These are phyloP conservation scores for Ornithoptera priamus DNA, from an alignment of 2,888 invertebrate genomes.

Conservation along the genomic window DNA sequence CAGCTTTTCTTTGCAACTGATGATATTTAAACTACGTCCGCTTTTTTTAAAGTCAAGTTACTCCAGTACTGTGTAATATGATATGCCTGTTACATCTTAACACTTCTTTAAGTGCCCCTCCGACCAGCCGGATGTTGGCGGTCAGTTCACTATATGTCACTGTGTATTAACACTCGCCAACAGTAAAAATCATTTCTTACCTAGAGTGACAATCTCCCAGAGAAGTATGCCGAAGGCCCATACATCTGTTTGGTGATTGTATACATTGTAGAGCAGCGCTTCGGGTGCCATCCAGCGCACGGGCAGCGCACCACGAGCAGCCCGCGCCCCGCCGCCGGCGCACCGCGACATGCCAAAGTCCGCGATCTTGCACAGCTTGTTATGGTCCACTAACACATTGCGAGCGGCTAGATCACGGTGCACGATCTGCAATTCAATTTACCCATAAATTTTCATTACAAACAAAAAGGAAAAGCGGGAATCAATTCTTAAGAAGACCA, in stretches of 20 bases:
- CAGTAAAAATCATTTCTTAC: conserved; percentile 57
- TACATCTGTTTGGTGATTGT: conserved; percentile 90
- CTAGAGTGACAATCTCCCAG: conserved; percentile 93
- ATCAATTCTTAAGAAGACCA: not conserved
- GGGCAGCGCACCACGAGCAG: conserved; percentile 81
- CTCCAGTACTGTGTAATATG: too few relatives aligned
- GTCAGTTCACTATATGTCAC: too few relatives aligned
- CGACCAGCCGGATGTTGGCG: too few relatives aligned
- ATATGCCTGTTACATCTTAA: too few relatives aligned
- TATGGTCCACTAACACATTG: conserved; percentile 90
- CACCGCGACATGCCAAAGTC: conserved; percentile 93
- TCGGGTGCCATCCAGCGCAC: conserved; percentile 94
- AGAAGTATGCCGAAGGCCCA: conserved; percentile 93
- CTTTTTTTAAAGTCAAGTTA: too few relatives aligned
- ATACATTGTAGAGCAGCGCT: conserved; percentile 87
- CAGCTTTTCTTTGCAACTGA: too few relatives aligned
- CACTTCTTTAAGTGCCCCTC: too few relatives aligned
- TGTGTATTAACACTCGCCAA: too few relatives aligned
- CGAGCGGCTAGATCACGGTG: conserved; percentile 92
- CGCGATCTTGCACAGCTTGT: conserved; percentile 92
- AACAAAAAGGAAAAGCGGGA: not conserved
- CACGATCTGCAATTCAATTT: conserved; percentile 82
- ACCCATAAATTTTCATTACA: not conserved
- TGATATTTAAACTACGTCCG: too few relatives aligned
- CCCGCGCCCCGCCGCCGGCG: conserved; percentile 64